Percentiles rank a stretch among this genome's conserved stretches.
phyloP scores from a whole-genome alignment of 2,888 invertebrate species.

The Lapara coniferarum region DNA sequence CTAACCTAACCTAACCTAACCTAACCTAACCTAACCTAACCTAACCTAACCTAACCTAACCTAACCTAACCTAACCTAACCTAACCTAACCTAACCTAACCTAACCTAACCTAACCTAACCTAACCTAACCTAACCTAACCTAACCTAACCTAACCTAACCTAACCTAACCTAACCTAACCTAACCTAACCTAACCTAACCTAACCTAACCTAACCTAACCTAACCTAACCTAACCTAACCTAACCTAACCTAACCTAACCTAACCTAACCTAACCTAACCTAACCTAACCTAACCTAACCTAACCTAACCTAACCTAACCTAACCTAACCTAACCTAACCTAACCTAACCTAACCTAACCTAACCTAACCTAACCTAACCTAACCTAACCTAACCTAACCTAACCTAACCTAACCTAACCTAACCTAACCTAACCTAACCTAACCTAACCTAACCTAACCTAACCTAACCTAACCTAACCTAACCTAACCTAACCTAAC shows the following conservation, averaged over 20 bases:
- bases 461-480: slow-evolving; percentile 28
- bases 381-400: neutral
- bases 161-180: slow-evolving; percentile 27
- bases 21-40: slow-evolving; percentile 31
- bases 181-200: slow-evolving; percentile 30
- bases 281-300: neutral
- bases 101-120: slow-evolving; percentile 27
- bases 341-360: slow-evolving; percentile 4
- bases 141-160: slow-evolving; percentile 28
- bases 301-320: slow-evolving; percentile 4
- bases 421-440: slow-evolving; percentile 28
- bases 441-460: slow-evolving; percentile 27
- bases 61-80: slow-evolving; percentile 30
- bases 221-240: slow-evolving; percentile 27
- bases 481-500: slow-evolving; percentile 28
- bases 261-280: slow-evolving; percentile 7
- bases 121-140: slow-evolving; percentile 30
- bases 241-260: slow-evolving; percentile 12
- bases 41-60: slow-evolving; percentile 31
- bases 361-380: neutral
- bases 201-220: slow-evolving; percentile 27
- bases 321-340: slow-evolving; percentile 13
- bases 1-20: slow-evolving; percentile 32
- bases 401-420: slow-evolving; percentile 28
- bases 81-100: slow-evolving; percentile 18